These are phyloP conservation scores for Turnix velox DNA, from an alignment of 2,113 vertebrate species.

Conservation along the genomic window DNA sequence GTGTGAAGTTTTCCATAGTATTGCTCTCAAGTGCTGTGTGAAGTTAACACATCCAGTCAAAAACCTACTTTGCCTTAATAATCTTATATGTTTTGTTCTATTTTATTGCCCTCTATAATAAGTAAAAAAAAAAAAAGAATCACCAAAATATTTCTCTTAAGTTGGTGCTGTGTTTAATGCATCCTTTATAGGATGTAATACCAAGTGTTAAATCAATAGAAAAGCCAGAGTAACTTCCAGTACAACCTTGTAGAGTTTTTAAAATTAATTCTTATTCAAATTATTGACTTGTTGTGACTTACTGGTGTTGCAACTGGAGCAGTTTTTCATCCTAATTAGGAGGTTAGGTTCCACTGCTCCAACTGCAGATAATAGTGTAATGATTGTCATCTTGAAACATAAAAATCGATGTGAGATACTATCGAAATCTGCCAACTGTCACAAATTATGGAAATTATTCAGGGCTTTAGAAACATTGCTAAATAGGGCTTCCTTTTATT, in stretches of 20 bases:
- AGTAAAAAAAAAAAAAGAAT: neutral
- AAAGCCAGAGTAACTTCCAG: conserved; percentile 85
- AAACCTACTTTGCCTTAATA: neutral
- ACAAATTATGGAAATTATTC: conserved; percentile 74
- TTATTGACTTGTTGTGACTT: conserved; percentile 85
- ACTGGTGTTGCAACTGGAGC: conserved; percentile 67
- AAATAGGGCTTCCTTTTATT: conserved; percentile 18
- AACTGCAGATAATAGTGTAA: conserved; percentile 76
- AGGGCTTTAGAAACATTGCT: conserved; percentile 57
- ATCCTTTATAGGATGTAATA: conserved; percentile 88
- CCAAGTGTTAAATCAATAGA: conserved; percentile 94
- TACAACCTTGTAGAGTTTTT: conserved; percentile 87
- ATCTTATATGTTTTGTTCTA: neutral
- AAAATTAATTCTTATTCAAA: conserved; percentile 91
- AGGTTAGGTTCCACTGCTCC: conserved; percentile 72
- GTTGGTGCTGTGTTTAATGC: conserved; percentile 86
- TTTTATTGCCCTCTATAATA: neutral
- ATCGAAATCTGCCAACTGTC: conserved; percentile 67
- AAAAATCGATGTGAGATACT: conserved; percentile 70
- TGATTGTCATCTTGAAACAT: conserved; percentile 78
- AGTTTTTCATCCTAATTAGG: conserved; percentile 81
- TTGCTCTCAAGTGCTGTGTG: neutral
- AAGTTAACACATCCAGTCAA: neutral
- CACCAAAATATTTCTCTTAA: conserved; percentile 67
- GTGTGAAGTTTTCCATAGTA: neutral